A percentile compares a stretch with the other conserved stretches of the same genome.
phyloP scores from a whole-genome alignment of 2,888 invertebrate species.

The Lasioglossum vierecki region DNA sequence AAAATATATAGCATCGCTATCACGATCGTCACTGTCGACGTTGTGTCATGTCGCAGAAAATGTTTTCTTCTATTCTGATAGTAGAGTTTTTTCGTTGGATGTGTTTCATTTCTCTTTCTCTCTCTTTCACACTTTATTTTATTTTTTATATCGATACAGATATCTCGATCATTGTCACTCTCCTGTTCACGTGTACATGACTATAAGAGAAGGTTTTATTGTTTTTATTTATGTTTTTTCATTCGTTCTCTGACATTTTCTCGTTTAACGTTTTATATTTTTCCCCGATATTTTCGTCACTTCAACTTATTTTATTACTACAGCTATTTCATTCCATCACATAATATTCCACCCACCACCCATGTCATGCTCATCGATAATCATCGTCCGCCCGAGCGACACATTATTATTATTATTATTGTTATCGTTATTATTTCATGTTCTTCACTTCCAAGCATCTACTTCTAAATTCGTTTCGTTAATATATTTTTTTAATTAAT shows the following conservation, averaged over 20 bases:
- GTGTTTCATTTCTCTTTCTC: slow-evolving; percentile 19
- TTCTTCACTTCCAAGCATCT: slow-evolving; percentile 79
- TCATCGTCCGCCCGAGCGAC: slow-evolving; percentile 60
- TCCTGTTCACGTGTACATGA: slow-evolving; percentile 17
- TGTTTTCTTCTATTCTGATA: slow-evolving; percentile 30
- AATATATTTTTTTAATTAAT: slow-evolving; percentile 77
- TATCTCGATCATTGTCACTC: slow-evolving; percentile 45
- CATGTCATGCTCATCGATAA: slow-evolving; percentile 60
- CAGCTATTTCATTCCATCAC: slow-evolving; percentile 69
- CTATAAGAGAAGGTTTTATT: not conserved
- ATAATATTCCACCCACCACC: slow-evolving; percentile 44
- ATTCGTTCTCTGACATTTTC: slow-evolving; percentile 39
- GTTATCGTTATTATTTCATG: slow-evolving; percentile 65
- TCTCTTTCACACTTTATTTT: slow-evolving; percentile 7
- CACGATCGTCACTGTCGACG: slow-evolving; percentile 42
- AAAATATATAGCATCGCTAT: slow-evolving; percentile 30
- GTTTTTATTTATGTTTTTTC: slow-evolving; percentile 13
- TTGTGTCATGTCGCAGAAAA: slow-evolving; percentile 41
- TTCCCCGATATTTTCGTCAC: slow-evolving; percentile 62
- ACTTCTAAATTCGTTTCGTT: slow-evolving; percentile 78
- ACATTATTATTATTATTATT: slow-evolving; percentile 34
- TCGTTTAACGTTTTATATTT: slow-evolving; percentile 63
- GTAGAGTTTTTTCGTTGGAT: slow-evolving; percentile 18
- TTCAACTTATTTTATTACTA: slow-evolving; percentile 76
- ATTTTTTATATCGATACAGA: slow-evolving; percentile 9